These are phyloP conservation scores for Pongo pygmaeus DNA, from an alignment of 2,113 vertebrate genomes.

Conservation along the genomic window DNA sequence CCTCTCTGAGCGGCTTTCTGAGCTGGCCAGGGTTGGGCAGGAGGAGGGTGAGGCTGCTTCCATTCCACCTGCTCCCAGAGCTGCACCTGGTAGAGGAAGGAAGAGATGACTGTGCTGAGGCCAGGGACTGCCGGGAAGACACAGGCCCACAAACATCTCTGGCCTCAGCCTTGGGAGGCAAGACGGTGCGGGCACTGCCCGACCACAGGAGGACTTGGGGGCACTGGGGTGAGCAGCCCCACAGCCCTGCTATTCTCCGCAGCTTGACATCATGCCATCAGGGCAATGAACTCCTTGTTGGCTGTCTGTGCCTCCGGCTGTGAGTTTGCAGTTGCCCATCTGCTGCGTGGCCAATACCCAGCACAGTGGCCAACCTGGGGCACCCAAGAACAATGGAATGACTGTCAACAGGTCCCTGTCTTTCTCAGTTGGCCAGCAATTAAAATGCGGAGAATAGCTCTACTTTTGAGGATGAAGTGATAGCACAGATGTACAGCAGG, in stretches of 20 bases:
- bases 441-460: neutral
- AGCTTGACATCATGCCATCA: neutral
- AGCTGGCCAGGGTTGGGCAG: accelerated
- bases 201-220: neutral
- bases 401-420: accelerated
- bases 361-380: neutral
- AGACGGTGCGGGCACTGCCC: accelerated
- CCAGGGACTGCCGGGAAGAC: neutral
- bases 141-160: neutral
- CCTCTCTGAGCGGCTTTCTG: too few relatives aligned
- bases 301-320: neutral
- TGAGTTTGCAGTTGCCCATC: neutral
- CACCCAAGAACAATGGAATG: accelerated
- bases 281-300: neutral
- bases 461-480: neutral
- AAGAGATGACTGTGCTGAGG: accelerated
- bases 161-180: too few relatives aligned
- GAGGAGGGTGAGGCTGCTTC: neutral
- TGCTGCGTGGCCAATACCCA: accelerated
- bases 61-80: neutral
- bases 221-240: accelerated
- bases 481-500: too few relatives aligned
- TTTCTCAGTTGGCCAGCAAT: neutral
- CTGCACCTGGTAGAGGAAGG: accelerated
- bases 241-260: neutral